phyloP scores from a whole-genome alignment of 1,140 invertebrate genomes.

The Rhopalosiphum padi region DNA sequence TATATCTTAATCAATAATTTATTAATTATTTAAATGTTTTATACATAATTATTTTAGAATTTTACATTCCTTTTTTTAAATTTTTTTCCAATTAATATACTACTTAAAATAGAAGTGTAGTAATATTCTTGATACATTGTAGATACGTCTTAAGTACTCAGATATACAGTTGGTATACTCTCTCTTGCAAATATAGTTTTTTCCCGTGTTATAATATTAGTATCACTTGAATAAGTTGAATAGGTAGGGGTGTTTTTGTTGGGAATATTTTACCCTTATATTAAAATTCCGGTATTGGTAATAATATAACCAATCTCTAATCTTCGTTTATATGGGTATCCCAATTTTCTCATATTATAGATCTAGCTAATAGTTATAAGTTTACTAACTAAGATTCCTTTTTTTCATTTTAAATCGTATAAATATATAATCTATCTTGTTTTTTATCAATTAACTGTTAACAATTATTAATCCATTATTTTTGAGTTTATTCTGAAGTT shows the following conservation, averaged over 20 bases:
- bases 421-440: too few species aligned
- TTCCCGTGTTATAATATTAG: neutral
- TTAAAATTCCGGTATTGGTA: neutral
- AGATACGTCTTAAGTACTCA: neutral
- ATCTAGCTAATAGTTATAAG: too few species aligned
- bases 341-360: neutral
- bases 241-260: neutral
- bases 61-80: too few species aligned
- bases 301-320: too few species aligned
- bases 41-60: too few species aligned
- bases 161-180: neutral
- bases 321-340: neutral
- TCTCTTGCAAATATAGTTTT: neutral
- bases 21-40: neutral
- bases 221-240: neutral
- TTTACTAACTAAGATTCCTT: too few species aligned
- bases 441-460: too few species aligned
- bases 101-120: neutral
- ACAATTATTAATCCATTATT: too few species aligned
- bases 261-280: neutral
- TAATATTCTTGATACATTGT: neutral
- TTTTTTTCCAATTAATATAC: neutral
- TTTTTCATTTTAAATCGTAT: too few species aligned
- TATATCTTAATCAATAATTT: neutral
- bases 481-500: too few species aligned